phyloP scores from a whole-genome alignment of 2,113 vertebrate genomes.

The Pelodiscus sinensis region DNA sequence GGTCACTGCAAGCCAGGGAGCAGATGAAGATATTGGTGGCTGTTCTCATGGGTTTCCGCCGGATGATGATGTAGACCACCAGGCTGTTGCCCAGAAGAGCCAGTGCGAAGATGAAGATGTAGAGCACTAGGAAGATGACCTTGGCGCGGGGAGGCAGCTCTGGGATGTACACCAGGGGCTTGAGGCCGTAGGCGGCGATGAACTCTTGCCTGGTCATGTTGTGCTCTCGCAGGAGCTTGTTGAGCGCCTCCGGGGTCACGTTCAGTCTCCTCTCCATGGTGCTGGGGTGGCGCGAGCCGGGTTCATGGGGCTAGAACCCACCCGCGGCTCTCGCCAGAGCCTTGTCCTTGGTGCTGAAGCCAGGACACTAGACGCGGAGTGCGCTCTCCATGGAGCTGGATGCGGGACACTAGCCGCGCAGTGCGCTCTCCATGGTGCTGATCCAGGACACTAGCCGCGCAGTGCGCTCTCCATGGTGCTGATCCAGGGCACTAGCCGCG shows the following conservation, averaged over 20 bases:
- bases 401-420: too few relatives aligned
- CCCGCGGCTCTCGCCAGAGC: background rate
- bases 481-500: too few relatives aligned
- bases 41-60: slow-evolving; percentile 78
- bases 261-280: slow-evolving; percentile 58
- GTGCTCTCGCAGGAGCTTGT: slow-evolving; percentile 78
- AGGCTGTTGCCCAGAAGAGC: slow-evolving; percentile 84
- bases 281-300: background rate
- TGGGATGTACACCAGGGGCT: slow-evolving; percentile 83
- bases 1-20: slow-evolving; percentile 85
- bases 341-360: background rate
- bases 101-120: slow-evolving; percentile 80
- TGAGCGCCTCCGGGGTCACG: slow-evolving; percentile 80
- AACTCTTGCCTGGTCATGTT: slow-evolving; percentile 85
- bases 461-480: too few relatives aligned
- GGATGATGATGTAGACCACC: slow-evolving; percentile 81
- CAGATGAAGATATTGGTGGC: slow-evolving; percentile 84
- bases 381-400: background rate
- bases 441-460: too few relatives aligned
- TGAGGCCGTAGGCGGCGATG: slow-evolving; percentile 81
- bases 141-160: slow-evolving; percentile 79
- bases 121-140: slow-evolving; percentile 79
- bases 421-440: too few relatives aligned
- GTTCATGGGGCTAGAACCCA: too few relatives aligned
- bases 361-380: background rate